Conservation (phyloP, 2,797 vertebrate species). For the Ctenopoma multispine region DNA sequence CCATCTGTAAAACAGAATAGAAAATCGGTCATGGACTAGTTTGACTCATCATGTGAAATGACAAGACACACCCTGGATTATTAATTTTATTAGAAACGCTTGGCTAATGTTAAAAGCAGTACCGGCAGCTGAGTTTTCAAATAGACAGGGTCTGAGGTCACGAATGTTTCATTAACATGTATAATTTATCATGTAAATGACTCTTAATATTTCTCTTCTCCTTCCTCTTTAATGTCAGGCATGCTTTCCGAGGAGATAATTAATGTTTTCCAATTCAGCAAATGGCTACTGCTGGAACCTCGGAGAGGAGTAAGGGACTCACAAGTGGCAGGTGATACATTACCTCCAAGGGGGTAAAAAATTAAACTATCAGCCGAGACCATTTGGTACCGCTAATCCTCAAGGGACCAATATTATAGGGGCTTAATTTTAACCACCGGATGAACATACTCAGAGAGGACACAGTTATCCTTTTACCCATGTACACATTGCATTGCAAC, state of each 20-base stretch:
- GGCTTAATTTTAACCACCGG: slow-evolving; percentile 10
- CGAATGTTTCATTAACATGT: slow-evolving; percentile 77
- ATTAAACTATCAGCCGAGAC: slow-evolving; percentile 39
- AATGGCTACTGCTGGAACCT: slow-evolving; percentile 63
- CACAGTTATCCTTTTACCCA: slow-evolving; percentile 23
- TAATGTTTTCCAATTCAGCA: slow-evolving; percentile 76
- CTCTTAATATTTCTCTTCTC: slow-evolving; percentile 62
- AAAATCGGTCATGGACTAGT: slow-evolving; percentile 48
- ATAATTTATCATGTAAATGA: slow-evolving; percentile 76
- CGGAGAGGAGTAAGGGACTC: slow-evolving; percentile 34
- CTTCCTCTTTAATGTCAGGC: slow-evolving; percentile 60
- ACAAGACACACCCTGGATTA: slow-evolving; percentile 27
- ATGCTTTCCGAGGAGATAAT: slow-evolving; percentile 70
- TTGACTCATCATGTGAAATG: slow-evolving; percentile 27
- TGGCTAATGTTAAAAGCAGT: slow-evolving; percentile 37
- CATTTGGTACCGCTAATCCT: slow-evolving; percentile 47
- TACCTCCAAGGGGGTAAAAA: slow-evolving; percentile 39
- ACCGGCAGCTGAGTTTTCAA: slow-evolving; percentile 15
- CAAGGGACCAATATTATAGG: slow-evolving; percentile 3
- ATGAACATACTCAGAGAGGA: slow-evolving; percentile 20
- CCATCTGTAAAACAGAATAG: slow-evolving; percentile 87
- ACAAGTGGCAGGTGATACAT: slow-evolving; percentile 61
- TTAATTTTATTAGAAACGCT: slow-evolving; percentile 32
- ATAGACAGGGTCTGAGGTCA: slow-evolving; percentile 52
- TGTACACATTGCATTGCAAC: not conserved